Evolutionary conservation across 2,888 invertebrate species (phyloP), one percentile per base, ranked within the genome.

Genomic region (Limnephilus auricula): DNA sequence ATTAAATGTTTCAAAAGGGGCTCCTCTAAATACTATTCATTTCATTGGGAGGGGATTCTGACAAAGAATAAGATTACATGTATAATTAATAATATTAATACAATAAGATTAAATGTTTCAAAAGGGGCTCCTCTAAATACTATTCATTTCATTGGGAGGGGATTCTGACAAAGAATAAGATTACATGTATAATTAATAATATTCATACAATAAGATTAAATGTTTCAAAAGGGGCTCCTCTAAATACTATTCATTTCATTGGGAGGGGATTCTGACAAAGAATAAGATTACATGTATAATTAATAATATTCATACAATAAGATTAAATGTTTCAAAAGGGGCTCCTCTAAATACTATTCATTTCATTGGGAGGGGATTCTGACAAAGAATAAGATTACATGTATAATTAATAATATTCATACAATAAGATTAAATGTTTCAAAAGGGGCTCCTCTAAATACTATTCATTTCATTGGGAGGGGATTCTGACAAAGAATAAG

Each of bases 311-410:
- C n/a, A n/a, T n/a, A n/a, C n/a, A n/a, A n/a, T n/a, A n/a, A n/a
- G n/a, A n/a, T n/a, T n/a, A n/a, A n/a, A n/a, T n/a, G 40, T 40
- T 40, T 40, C 40, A 34, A 34, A 34, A 34, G 34, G 34, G 34
- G 34, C 34, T 34, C 2, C 34, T 34, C 34, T n/a, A n/a, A 34
- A 34, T 34, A 34, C 5, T 4, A 4, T 4, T 34, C 95, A 97
- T 97, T 93, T 98, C 98, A 93, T 97, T 97, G 4, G 97, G 97
- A 0, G 98, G 96, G 32, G 97, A 97, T 94, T 96, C 96, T 96
- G 95, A 91, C 95, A 95, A 95, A 95, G 95, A 86, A 80, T 50
- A 50, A 79, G 12, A 30, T 79, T 79, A n/a, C 30, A 31, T 79
- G n/a, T n/a, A n/a, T n/a, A n/a, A n/a, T n/a, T n/a, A n/a, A n/a